Conservation (phyloP, 2,888 invertebrate genomes). For the Athalia rosae region DNA sequence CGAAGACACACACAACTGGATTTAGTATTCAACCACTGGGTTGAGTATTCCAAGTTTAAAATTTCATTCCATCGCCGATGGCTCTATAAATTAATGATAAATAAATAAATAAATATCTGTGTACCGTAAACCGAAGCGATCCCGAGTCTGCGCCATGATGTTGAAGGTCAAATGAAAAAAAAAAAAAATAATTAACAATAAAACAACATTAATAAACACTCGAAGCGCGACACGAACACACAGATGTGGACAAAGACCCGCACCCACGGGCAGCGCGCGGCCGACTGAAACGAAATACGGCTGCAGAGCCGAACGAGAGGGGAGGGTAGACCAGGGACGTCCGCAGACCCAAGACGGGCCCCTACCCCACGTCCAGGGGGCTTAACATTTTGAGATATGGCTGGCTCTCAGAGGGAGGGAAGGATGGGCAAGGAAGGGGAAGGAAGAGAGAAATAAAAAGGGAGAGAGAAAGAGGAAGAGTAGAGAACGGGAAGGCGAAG, state of each 20-base stretch:
- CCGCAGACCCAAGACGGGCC: slow-evolving; percentile 46
- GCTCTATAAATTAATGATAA: slow-evolving; percentile 10
- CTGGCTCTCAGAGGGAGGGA: slow-evolving; percentile 46
- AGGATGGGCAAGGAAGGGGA: slow-evolving; percentile 47
- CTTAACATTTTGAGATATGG: slow-evolving; percentile 53
- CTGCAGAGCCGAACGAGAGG: slow-evolving; percentile 53
- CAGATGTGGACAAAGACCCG: slow-evolving; percentile 51
- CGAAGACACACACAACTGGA: neutral
- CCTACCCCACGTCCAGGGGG: slow-evolving; percentile 52
- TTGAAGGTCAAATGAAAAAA: slow-evolving; percentile 7
- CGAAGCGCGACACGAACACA: neutral
- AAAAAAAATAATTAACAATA: neutral
- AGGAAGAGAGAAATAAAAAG: slow-evolving; percentile 49
- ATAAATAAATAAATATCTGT: slow-evolving; percentile 5
- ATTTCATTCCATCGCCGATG: neutral
- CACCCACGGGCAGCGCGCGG: slow-evolving; percentile 64
- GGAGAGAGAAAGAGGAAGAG: slow-evolving; percentile 48
- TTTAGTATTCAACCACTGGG: no score
- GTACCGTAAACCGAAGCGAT: slow-evolving; percentile 38
- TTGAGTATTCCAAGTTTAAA: no score
- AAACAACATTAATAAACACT: slow-evolving; percentile 7
- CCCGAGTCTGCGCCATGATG: slow-evolving; percentile 39
- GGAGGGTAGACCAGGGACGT: slow-evolving; percentile 55
- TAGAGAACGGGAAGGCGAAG: slow-evolving; percentile 46
- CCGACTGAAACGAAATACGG: slow-evolving; percentile 62